phyloP scores from a whole-genome alignment of 1,140 invertebrate genomes.

The Hyles vespertilio region DNA sequence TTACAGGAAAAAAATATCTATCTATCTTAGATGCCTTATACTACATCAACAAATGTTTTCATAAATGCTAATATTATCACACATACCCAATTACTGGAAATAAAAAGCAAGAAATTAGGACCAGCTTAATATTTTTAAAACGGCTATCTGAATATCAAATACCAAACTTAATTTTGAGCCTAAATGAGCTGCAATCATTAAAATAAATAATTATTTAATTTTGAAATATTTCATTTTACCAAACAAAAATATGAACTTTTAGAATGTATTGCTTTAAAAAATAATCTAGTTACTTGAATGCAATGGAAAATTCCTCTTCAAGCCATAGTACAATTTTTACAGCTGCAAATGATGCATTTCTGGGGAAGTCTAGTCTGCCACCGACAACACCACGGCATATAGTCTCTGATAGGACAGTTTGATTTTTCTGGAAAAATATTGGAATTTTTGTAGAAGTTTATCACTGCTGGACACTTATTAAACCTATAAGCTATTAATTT shows the following conservation, averaged over 20 bases:
- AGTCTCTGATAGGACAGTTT: slow-evolving; percentile 84
- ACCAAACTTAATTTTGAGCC: too few species aligned
- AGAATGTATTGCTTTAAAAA: neutral
- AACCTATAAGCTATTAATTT: too few species aligned
- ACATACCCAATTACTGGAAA: neutral
- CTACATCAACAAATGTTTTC: too few species aligned
- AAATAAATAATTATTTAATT: neutral
- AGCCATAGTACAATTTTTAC: slow-evolving; percentile 88
- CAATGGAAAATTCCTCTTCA: slow-evolving; percentile 81
- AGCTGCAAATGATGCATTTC: slow-evolving; percentile 86
- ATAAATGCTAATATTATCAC: too few species aligned
- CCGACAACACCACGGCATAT: slow-evolving; percentile 84
- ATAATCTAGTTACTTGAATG: slow-evolving; percentile 52
- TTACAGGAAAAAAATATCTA: too few species aligned
- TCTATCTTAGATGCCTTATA: too few species aligned
- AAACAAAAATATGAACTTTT: too few species aligned
- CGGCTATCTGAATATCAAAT: neutral
- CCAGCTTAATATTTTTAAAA: neutral
- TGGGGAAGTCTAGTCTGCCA: slow-evolving; percentile 85
- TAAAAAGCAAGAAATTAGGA: neutral
- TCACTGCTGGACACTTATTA: too few species aligned
- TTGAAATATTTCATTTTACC: neutral
- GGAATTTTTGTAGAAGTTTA: too few species aligned
- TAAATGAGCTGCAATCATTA: neutral
- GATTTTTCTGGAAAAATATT: slow-evolving; percentile 77